Percentiles rank a stretch among this genome's conserved stretches.
Evolutionary conservation across 2,888 invertebrate genomes (phyloP).

Genomic region (Automeris io): DNA sequence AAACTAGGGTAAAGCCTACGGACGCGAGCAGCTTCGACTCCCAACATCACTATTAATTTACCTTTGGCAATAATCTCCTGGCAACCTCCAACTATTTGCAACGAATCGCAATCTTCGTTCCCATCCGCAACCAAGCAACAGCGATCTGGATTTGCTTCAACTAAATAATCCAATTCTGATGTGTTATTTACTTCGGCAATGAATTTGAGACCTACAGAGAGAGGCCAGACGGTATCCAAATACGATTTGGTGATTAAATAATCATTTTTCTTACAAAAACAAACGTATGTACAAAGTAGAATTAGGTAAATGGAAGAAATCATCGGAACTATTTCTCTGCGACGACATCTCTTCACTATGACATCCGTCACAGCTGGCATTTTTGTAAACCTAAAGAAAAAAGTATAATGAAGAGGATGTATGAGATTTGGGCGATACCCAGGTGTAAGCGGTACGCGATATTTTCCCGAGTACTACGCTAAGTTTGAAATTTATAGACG

Average conservation of each 20-base stretch:
- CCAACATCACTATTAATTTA: no score
- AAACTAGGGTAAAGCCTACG: no score
- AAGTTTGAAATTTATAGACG: no score
- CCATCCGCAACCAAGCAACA: constrained; percentile 42
- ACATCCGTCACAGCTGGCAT: no score
- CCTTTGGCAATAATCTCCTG: constrained; percentile 34
- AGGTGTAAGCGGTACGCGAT: no score
- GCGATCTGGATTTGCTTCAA: constrained; percentile 41
- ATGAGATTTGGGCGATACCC: no score
- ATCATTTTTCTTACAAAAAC: background rate
- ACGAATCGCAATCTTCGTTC: constrained; percentile 34
- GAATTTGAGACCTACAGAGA: background rate
- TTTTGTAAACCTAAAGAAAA: no score
- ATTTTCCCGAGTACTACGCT: no score
- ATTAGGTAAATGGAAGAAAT: background rate
- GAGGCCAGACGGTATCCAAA: background rate
- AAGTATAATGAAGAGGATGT: no score
- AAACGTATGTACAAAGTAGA: background rate
- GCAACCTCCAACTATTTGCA: constrained; percentile 41
- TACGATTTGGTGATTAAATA: background rate
- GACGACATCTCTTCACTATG: background rate
- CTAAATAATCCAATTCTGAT: constrained; percentile 23
- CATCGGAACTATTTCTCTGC: background rate
- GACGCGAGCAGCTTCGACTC: no score
- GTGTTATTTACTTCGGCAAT: background rate